A percentile compares a stretch with the other conserved stretches of the same genome.
Conservation (phyloP, 2,113 vertebrate species). For the Mystacornis crossleyi region DNA sequence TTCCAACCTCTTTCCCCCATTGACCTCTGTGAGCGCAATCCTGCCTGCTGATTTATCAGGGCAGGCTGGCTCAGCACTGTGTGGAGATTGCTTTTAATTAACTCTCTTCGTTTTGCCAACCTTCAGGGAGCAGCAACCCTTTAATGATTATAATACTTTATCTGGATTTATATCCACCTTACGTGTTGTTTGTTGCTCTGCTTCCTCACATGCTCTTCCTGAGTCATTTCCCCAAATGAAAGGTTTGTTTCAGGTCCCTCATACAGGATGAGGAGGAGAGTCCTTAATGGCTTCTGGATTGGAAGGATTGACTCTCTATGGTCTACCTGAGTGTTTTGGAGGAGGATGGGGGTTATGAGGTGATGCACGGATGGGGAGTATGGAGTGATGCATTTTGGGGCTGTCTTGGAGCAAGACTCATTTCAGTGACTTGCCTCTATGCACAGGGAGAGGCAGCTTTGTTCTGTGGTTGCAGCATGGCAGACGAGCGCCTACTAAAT, state of each 20-base stretch:
- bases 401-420: background rate
- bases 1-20: slow-evolving; percentile 37
- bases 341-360: background rate
- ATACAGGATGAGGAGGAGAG: background rate
- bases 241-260: slow-evolving; percentile 13
- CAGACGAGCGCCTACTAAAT: background rate
- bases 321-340: background rate
- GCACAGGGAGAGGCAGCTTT: background rate
- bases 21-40: slow-evolving; percentile 65
- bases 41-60: slow-evolving; percentile 78
- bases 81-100: slow-evolving; percentile 82
- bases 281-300: background rate
- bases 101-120: slow-evolving; percentile 79
- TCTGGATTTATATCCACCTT: slow-evolving; percentile 75
- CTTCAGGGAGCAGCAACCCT: slow-evolving; percentile 78
- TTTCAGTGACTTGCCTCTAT: background rate
- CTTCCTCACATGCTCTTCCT: slow-evolving; percentile 56
- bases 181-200: slow-evolving; percentile 72
- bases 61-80: slow-evolving; percentile 75
- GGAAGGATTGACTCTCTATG: background rate
- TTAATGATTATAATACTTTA: slow-evolving; percentile 84
- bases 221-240: slow-evolving; percentile 47
- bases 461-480: background rate
- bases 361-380: background rate
- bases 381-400: background rate